Percentiles rank a stretch among this genome's conserved stretches.
Conservation (phyloP, 35 echinoderm and acorn worm genomes). For the Strongylocentrotus purpuratus region DNA sequence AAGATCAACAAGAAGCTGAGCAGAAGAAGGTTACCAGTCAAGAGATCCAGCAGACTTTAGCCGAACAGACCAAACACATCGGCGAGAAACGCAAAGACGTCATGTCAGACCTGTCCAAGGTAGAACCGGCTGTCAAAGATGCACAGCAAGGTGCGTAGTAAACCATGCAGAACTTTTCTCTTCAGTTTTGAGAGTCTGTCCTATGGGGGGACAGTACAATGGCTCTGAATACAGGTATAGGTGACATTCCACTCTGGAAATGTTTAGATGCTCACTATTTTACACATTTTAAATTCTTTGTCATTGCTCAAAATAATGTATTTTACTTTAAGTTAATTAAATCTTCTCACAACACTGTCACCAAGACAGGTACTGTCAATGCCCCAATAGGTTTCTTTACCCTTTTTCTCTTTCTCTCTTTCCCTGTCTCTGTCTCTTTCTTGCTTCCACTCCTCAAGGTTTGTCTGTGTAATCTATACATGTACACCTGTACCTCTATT, state of each 20-base stretch:
- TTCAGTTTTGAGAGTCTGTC: not conserved
- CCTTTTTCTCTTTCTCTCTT: too few relatives aligned
- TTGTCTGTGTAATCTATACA: too few relatives aligned
- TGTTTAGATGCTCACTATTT: not conserved
- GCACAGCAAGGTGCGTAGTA: slow-evolving; percentile 80
- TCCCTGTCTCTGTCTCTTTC: too few relatives aligned
- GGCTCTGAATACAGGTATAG: not conserved
- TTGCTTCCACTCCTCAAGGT: too few relatives aligned
- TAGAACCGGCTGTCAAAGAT: slow-evolving; percentile 93
- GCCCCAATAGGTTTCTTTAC: too few relatives aligned
- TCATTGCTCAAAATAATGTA: not conserved
- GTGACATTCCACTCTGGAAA: not conserved
- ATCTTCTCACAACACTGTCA: too few relatives aligned
- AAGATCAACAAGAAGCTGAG: slow-evolving; percentile 99
- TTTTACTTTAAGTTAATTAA: too few relatives aligned
- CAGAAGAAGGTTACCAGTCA: slow-evolving; percentile 98
- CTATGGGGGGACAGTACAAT: not conserved
- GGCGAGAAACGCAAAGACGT: slow-evolving; percentile 76
- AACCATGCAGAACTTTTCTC: not conserved
- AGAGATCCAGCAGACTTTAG: slow-evolving; percentile 85
- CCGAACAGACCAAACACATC: slow-evolving; percentile 90
- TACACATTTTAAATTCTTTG: too few relatives aligned
- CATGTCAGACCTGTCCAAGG: slow-evolving; percentile 86
- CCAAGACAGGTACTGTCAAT: too few relatives aligned
- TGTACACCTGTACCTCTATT: too few relatives aligned